A percentile compares a stretch with the other conserved stretches of the same genome.
Evolutionary conservation across 2,113 vertebrate species (phyloP).

Genomic region (Oncorhynchus tshawytscha): DNA sequence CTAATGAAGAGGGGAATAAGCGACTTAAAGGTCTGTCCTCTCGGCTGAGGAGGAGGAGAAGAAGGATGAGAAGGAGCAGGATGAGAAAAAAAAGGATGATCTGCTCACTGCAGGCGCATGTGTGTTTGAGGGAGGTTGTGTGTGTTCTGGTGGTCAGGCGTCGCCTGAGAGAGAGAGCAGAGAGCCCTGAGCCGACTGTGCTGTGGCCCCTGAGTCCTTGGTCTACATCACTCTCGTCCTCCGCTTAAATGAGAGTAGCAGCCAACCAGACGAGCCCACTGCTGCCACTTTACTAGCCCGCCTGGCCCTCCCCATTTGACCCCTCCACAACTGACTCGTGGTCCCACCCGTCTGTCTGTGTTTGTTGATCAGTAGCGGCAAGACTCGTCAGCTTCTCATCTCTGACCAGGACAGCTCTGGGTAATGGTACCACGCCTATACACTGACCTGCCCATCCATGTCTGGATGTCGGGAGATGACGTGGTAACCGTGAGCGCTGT

Average conservation of each 20-base stretch:
- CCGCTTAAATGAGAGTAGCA: slow-evolving; percentile 3
- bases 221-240: not conserved
- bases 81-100: not conserved
- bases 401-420: too few species aligned
- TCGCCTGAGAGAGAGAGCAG: not conserved
- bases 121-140: too few species aligned
- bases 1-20: slow-evolving; percentile 99
- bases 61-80: slow-evolving; percentile 27
- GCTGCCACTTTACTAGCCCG: not conserved
- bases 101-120: too few species aligned
- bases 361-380: too few species aligned
- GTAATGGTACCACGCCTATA: too few species aligned
- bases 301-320: not conserved
- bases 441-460: too few species aligned
- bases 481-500: too few species aligned
- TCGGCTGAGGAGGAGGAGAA: slow-evolving; percentile 66
- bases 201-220: slow-evolving; percentile 4
- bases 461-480: too few species aligned
- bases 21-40: slow-evolving; percentile 96
- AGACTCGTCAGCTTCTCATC: too few species aligned
- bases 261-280: not conserved
- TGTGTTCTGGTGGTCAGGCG: too few species aligned
- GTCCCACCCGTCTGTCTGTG: not conserved
- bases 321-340: not conserved
- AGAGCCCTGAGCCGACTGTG: slow-evolving; percentile 10